Base-by-base conservation (phyloP, 2,797 vertebrate species). In the Heliangelus exortis region DNA sequence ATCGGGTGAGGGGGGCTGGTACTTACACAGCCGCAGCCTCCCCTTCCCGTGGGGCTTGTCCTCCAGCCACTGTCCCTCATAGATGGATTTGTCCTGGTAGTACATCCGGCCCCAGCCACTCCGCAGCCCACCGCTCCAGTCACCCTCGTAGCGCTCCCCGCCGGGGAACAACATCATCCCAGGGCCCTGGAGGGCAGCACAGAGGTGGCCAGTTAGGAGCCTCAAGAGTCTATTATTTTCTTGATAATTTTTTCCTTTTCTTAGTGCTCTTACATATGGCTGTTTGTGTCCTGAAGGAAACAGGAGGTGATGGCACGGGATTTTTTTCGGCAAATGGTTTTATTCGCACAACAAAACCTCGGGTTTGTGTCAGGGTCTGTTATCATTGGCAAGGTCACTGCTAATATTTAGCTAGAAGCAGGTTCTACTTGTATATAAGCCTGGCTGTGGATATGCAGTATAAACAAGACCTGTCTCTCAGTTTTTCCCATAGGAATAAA, bases 101-200 rank as follows among this genome's bases (percentile, higher is more conserved):
- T 95, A 97, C 98, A 99, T 99, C 84, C 96, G 98, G 54, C 99
- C 99, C 98, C 98, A 99, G 90, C 99, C 99, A 4, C 97, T 97
- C 23, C 98, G 97, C 72, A 96, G 61, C 82, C 98, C 98, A 6
- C 80, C 17, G 10, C 84, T 96, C 99, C 99, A 99, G 84, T 99
- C 98, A 1, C 99, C 99, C 55, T 99, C 98, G 12, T 99, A 99
- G 78, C 95, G 93, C 9, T 97, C 96, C 7, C 93, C 95, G 7
- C 84, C 68, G 7, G 96, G 95, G 91, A 98, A 99, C 89, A 98
- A 98, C 71, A 93, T 97, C 2, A 84, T 95, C 26, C 99, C 99
- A 6, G 97, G 97, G 3, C 99, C 99, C 99, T 99, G 92, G 58
- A 63, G 2, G 14, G 59, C 69, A 69, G 55, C 58, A 83, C 12